Evolutionary conservation across 2,797 vertebrate genomes (phyloP).

Genomic region (Silurus aristotelis): DNA sequence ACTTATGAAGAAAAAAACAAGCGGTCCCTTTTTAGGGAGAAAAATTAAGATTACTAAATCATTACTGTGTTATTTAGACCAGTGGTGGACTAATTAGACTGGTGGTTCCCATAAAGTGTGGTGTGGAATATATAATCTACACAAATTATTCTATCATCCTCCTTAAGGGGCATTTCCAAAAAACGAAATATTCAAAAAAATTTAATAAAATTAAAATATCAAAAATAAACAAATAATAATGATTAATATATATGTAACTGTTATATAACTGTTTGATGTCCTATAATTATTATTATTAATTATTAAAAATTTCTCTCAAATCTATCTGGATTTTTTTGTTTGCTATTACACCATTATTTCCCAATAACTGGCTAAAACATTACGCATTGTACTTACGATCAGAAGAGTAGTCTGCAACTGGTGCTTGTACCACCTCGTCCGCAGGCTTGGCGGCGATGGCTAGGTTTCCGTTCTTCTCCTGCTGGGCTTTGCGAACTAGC

Average conservation of each 20-base stretch:
- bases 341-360: neutral
- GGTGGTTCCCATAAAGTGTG: neutral
- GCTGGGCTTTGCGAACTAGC: slow-evolving; percentile 86
- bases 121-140: neutral
- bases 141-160: too few species aligned
- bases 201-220: too few species aligned
- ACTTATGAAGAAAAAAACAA: neutral
- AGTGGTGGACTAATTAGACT: too few species aligned
- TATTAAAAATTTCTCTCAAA: too few species aligned
- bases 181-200: too few species aligned
- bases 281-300: too few species aligned
- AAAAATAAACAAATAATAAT: too few species aligned
- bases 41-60: neutral
- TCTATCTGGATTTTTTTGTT: too few species aligned
- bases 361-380: neutral
- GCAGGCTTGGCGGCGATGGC: slow-evolving; percentile 62
- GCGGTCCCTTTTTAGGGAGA: too few species aligned
- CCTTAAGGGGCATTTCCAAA: neutral
- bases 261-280: too few species aligned
- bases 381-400: slow-evolving; percentile 84
- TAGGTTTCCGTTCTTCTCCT: slow-evolving; percentile 78
- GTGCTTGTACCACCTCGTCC: slow-evolving; percentile 60
- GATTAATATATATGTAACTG: too few species aligned
- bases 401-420: slow-evolving; percentile 81
- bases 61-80: neutral